Evolutionary conservation across 2,113 vertebrate genomes (phyloP), one percentile per base, ranked within the genome.

Genomic region (Salvelinus alpinus): DNA sequence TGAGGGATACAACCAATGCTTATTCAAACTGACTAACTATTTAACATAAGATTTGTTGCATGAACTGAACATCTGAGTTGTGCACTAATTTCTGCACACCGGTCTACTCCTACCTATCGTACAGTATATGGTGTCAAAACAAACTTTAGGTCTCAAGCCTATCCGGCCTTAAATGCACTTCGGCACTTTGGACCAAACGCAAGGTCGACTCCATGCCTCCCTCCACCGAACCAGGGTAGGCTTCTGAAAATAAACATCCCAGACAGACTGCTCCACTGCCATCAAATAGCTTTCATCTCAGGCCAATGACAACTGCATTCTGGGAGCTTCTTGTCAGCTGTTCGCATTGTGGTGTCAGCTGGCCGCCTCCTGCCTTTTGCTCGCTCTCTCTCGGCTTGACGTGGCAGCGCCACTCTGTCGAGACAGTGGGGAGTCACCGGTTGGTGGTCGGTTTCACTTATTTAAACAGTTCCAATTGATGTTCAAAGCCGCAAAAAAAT

Each of bases 241-340:
- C 38, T 44, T 2, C 9, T 9, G 9, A 44, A 44, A 44, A 44
- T 44, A 86, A 74, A 84, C 83, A 87, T 84, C 85, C 82, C 51
- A 54, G 12, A 18, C 51, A 54, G 51, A 54, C 51, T 18, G 51
- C 51, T 54, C 51, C 51, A 54, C 51, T 54, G 14, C 51, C 51
- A 54, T 54, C 5, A 54, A 54, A 54, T 86, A 89, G 87, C 90
- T 91, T 91, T 93, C 86, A 91, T 91, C 89, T 82, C 59, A 87
- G 74, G 88, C 90, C 92, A 90, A 85, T 89, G 90, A 91, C 89
- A 90, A 87, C 83, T 89, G 91, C 86, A 78, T 84, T 83, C n/a
- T 47, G 65, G 65, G 65, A 20, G 31, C n/a, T 47, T 24, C 38
- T 22, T 84, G 82, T 93, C 92, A 93, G 92, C 92, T 93, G 91